Base-by-base conservation (phyloP, 1,140 invertebrate genomes). In the Halesus radiatus region DNA sequence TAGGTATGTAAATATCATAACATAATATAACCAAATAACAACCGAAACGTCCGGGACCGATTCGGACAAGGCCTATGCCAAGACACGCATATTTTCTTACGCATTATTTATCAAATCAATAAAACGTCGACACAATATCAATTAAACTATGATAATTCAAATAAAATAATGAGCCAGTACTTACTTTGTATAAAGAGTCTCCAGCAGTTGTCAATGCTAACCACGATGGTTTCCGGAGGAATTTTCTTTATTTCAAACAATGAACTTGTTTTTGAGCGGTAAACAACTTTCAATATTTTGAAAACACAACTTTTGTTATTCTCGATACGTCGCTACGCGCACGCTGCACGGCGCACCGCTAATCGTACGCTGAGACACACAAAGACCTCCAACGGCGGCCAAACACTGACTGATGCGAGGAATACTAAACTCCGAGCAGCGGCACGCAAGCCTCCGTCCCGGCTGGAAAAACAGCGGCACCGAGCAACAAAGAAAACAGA, bases 241-340 rank as follows among this genome's bases (percentile, higher is more conserved):
- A 23, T 32, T 18, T 76, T 52, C 20, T 56, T 53, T 26, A 50
- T 70, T 72, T 32, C 77, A 79, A 79, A 79, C 68, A 79, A 79
- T 79, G 77, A 79, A 79, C 77, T 79, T 58, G 77, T n/a, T 79
- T 66, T 58, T 54, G 13, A 32, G 18, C 23, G 26, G 56, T 58
- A 72, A 66, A 79, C 32, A 79, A 79, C 77, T 79, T 79, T 79
- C 77, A 79, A 79, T 73, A 79, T 79, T 73, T 79, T 72, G 77
- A 79, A 77, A 79, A 78, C 45, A 70, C 18, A 79, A 66, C 77
- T 70, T 56, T 76, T 60, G 29, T 64, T 62, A 52, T 76, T 62
- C 58, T 62, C 32, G n/a, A 26, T 23, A 66, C 26, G 29, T 76
- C 66, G 77, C 77, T 56, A 79, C 54, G 68, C 77, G 77, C 62